Conservation (phyloP, 2,797 vertebrate genomes). For the Pseudochirops corinnae region DNA sequence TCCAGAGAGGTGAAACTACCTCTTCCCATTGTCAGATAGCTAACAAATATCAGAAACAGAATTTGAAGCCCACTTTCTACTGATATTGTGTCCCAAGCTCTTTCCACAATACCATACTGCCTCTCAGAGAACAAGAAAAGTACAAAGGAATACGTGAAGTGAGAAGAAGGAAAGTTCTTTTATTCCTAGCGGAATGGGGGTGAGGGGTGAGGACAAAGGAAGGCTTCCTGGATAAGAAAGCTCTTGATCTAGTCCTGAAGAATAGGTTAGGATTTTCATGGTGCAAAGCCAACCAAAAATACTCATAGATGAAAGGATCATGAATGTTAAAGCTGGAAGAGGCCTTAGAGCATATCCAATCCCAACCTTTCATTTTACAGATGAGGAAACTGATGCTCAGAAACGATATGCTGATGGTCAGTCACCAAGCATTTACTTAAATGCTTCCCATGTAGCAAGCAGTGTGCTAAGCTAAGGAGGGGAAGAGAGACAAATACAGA, state of each 20-base stretch:
- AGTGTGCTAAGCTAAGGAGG: neutral
- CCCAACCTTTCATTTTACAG: neutral
- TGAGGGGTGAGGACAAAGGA: neutral
- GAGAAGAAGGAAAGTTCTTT: neutral
- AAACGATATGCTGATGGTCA: neutral
- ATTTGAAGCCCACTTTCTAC: neutral
- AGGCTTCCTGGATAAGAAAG: neutral
- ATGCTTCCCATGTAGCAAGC: neutral
- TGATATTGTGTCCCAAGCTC: neutral
- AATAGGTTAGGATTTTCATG: neutral
- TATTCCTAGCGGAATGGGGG: neutral
- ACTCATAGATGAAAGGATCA: neutral
- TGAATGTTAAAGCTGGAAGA: neutral
- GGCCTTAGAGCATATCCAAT: neutral
- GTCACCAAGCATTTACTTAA: neutral
- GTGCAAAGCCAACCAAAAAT: neutral
- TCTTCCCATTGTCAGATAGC: neutral
- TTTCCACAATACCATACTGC: neutral
- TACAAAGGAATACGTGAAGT: neutral
- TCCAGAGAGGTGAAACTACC: neutral
- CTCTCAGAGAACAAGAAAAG: neutral
- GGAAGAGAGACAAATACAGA: neutral
- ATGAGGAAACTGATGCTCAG: neutral
- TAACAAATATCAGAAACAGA: neutral
- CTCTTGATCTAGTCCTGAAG: neutral